These are phyloP conservation scores for Anniella stebbinsi DNA, from an alignment of 2,797 vertebrate species.

Conservation along the genomic window DNA sequence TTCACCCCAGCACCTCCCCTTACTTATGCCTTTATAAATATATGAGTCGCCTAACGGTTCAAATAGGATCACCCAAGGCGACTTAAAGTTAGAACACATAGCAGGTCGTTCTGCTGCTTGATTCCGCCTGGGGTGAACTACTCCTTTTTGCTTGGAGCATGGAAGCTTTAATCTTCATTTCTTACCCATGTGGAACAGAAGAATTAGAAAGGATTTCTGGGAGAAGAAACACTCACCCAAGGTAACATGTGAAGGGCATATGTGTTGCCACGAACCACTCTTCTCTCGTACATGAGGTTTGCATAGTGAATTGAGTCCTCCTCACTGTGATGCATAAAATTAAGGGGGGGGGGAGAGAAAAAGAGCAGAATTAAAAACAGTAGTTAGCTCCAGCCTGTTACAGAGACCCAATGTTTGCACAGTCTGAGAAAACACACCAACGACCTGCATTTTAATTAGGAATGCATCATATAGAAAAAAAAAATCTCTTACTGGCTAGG, in stretches of 20 bases:
- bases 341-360: not conserved
- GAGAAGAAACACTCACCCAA: constrained; percentile 73
- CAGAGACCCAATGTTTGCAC: too few relatives aligned
- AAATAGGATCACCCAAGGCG: too few relatives aligned
- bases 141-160: too few relatives aligned
- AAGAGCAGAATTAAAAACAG: not conserved
- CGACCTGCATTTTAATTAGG: not conserved
- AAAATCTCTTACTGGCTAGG: not conserved
- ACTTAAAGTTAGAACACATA: too few relatives aligned
- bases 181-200: not conserved
- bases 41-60: too few relatives aligned
- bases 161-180: not conserved
- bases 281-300: constrained; percentile 93
- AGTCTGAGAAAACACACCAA: not conserved
- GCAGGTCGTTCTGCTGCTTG: not conserved
- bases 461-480: too few relatives aligned
- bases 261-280: constrained; percentile 90
- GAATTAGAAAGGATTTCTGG: rapidly evolving
- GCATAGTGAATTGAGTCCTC: constrained; percentile 74
- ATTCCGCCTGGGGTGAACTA: not conserved
- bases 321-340: constrained; percentile 71
- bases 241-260: constrained; percentile 79
- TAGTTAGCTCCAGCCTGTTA: not conserved
- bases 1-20: too few relatives aligned
- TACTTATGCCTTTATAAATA: not conserved